Evolutionary conservation across 1,140 invertebrate genomes (phyloP), one percentile per base, ranked within the genome.

Genomic region (Lepidostoma basale): DNA sequence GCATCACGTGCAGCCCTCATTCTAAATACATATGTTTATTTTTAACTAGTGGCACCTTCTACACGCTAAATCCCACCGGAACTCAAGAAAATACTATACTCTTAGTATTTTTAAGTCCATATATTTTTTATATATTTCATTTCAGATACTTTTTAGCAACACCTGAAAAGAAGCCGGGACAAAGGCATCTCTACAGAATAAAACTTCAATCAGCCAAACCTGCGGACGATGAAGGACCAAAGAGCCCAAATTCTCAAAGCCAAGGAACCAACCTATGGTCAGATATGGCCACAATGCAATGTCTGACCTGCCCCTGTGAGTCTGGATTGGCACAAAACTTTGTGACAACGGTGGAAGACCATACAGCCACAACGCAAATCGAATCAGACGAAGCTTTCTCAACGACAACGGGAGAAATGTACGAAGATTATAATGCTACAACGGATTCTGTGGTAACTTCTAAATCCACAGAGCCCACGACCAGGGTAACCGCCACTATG

Each of bases 181-280:
- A 91, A 74, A 78, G 92, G 12, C 92, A 94, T 76, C 77, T 94
- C 40, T 92, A 90, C 80, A 82, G 88, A 70, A 86, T 90, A 70
- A 76, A 70, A 44, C 78, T 85, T 12, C 82, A 80, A 28, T 23
- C 54, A 12, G 40, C 54, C 9, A 59, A 59, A 59, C 54, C 54
- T 3, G 20, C 54, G 1, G 54, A 71, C 36, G 59, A 56, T 5
- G 67, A 69, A 12, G 39, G 44, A 22, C 8, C 36, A n/a, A 33
- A 28, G 14, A 63, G 20, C 23, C 49, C 20, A n/a, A 30, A 63
- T 2, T 28, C 42, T n/a, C 44, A 33, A 40, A 63, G 33, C 26
- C 1, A 36, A 16, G 76, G 73, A 49, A 65, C 68, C 3, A 75
- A 73, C 12, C 72, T 74, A 10, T 81, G 80, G 81, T 77, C 78